These are phyloP conservation scores for Gorsachius goisagi DNA, from an alignment of 2,113 vertebrate genomes.

Conservation along the genomic window DNA sequence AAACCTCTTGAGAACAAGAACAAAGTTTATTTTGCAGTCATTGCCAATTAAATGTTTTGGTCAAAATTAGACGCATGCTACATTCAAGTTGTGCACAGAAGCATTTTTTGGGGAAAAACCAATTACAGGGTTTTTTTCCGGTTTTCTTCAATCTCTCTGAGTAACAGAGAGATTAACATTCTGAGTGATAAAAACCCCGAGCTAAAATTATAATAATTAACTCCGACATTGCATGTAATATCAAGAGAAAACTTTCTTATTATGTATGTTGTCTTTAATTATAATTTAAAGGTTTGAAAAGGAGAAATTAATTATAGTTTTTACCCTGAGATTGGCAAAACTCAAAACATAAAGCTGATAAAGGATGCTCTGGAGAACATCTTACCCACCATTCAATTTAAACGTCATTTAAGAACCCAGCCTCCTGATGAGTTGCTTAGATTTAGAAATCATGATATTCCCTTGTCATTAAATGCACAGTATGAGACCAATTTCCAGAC, in stretches of 20 bases:
- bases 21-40: constrained; percentile 20
- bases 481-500: neutral
- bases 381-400: constrained; percentile 28
- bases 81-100: neutral
- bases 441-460: neutral
- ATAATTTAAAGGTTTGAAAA: constrained; percentile 54
- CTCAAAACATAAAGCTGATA: constrained; percentile 39
- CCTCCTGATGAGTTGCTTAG: constrained; percentile 27
- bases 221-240: constrained; percentile 38
- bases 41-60: neutral
- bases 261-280: constrained; percentile 60
- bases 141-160: neutral
- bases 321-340: constrained; percentile 29
- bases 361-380: constrained; percentile 20
- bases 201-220: constrained; percentile 63
- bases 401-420: constrained; percentile 24
- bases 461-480: constrained; percentile 25
- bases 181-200: constrained; percentile 1
- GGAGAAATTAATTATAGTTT: constrained; percentile 58
- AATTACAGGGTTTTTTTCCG: neutral
- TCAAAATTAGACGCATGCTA: neutral
- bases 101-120: neutral
- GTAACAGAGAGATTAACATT: constrained; percentile 38
- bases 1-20: constrained; percentile 11
- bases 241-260: constrained; percentile 62